A percentile compares a stretch with the other conserved stretches of the same genome.
These are phyloP conservation scores for Lepetodrilus schrolli DNA, from an alignment of 2,888 invertebrate species.

Conservation along the genomic window DNA sequence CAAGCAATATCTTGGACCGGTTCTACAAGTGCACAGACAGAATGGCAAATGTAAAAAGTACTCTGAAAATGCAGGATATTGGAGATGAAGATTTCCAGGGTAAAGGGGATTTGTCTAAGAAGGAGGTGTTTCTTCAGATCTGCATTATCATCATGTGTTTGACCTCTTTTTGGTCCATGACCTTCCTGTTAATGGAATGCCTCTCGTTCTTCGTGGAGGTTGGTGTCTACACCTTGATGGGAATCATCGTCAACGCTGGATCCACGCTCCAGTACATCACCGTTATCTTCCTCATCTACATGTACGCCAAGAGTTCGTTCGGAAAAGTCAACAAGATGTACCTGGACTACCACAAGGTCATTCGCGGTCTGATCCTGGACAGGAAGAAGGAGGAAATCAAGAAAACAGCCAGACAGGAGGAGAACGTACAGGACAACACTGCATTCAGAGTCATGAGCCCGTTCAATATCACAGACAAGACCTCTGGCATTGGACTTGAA, in stretches of 20 bases:
- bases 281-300: conserved; percentile 55
- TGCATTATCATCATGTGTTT: conserved; percentile 53
- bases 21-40: conserved; percentile 5
- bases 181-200: conserved; percentile 65
- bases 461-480: conserved; percentile 36
- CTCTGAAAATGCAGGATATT: conserved; percentile 38
- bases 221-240: conserved; percentile 66
- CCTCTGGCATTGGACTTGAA: conserved; percentile 34
- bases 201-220: conserved; percentile 69
- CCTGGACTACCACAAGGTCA: conserved; percentile 63
- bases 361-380: conserved; percentile 35
- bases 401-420: conserved; percentile 40
- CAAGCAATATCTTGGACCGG: conserved; percentile 32
- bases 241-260: conserved; percentile 68
- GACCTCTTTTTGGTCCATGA: conserved; percentile 56
- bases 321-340: conserved; percentile 64
- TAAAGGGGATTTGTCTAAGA: conserved; percentile 34
- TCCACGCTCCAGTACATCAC: conserved; percentile 62
- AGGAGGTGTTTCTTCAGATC: conserved; percentile 41
- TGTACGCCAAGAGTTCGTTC: conserved; percentile 68
- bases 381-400: conserved; percentile 47
- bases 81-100: conserved; percentile 43
- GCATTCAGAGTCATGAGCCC: conserved; percentile 60
- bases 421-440: conserved; percentile 55
- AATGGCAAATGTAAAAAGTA: conserved; percentile 19